These are phyloP conservation scores for Hepsetus odoe DNA, from an alignment of 2,113 vertebrate species.

Conservation along the genomic window DNA sequence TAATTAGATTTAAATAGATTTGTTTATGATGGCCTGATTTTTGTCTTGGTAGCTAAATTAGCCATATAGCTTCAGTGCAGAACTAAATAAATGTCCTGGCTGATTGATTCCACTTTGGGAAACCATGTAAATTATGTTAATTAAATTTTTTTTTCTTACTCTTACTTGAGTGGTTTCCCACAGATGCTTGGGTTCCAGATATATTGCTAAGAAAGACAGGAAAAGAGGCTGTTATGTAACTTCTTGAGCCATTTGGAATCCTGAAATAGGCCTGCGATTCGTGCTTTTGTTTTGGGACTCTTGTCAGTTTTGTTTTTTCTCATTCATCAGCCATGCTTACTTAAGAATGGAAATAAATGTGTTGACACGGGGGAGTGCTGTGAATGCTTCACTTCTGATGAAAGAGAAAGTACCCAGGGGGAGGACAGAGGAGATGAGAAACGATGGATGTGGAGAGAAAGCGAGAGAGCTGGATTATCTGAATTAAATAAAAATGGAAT, in stretches of 20 bases:
- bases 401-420: neutral
- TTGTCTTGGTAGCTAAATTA: neutral
- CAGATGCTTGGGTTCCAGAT: neutral
- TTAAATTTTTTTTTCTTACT: no score
- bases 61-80: neutral
- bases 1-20: no score
- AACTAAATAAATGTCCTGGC: neutral
- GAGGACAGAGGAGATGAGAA: neutral
- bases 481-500: neutral
- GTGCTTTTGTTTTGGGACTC: constrained; percentile 10
- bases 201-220: neutral
- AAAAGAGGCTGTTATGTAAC: neutral
- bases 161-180: no score
- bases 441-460: neutral
- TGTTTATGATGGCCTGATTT: no score
- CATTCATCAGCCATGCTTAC: constrained; percentile 3
- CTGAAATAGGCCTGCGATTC: neutral
- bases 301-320: neutral
- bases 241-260: neutral
- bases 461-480: neutral
- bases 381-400: neutral
- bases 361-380: neutral
- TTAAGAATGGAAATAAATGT: constrained; percentile 5
- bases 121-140: no score
- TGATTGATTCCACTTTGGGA: neutral